Evolutionary conservation across 2,113 vertebrate genomes (phyloP).

Genomic region (Myotis lucifugus): DNA sequence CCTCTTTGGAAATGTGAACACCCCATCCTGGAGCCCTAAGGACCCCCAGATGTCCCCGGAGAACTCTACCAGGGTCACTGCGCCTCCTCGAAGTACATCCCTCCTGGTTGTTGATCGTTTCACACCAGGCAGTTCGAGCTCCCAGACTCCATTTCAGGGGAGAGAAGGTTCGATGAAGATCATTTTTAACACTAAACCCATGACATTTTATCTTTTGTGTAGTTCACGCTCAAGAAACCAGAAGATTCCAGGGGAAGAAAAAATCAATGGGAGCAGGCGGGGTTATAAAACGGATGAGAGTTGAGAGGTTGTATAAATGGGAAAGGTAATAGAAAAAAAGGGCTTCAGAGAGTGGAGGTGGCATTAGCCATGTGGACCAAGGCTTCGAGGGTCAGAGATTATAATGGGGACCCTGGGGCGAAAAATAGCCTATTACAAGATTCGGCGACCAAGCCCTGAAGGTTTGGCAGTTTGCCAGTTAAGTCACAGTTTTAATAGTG

Average conservation of each 20-base stretch:
- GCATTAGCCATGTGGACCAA: neutral
- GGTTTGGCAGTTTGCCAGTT: constrained; percentile 64
- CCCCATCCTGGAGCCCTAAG: neutral
- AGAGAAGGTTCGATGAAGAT: neutral
- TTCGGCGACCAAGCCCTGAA: constrained; percentile 49
- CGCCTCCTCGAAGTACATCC: neutral
- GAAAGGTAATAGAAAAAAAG: neutral
- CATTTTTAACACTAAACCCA: neutral
- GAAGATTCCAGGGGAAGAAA: neutral
- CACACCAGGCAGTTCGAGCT: neutral
- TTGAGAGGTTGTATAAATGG: neutral
- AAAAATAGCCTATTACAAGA: constrained; percentile 79
- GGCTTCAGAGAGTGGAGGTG: neutral
- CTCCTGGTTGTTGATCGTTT: neutral
- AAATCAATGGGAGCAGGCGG: neutral
- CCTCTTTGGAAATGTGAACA: neutral
- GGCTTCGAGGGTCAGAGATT: constrained; percentile 56
- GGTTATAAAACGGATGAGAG: neutral
- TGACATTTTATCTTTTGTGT: neutral
- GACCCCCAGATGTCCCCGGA: neutral
- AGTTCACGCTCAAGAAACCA: neutral
- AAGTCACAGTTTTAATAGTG: constrained; percentile 80
- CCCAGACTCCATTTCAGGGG: neutral
- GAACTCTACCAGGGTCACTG: neutral
- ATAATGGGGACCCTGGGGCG: neutral